Evolutionary conservation across 1,140 invertebrate genomes (phyloP), one percentile per base, ranked within the genome.

Genomic region (Brachionus manjavacas): DNA sequence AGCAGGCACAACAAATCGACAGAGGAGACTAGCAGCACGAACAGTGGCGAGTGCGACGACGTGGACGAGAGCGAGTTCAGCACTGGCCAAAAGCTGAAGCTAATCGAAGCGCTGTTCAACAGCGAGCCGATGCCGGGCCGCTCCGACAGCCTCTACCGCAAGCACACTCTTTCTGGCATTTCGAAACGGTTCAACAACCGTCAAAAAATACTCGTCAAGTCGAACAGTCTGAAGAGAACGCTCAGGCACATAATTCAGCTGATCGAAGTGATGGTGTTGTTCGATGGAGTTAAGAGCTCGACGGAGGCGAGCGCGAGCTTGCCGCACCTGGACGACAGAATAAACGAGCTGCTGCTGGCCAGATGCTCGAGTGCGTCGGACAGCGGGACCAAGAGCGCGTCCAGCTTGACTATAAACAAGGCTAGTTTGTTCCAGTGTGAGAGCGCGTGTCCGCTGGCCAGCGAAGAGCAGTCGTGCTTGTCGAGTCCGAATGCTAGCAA

Each of bases 401-500:
- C 76, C 11, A 55, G 39, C 25, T 28, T 64, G 41, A 20, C 49
- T 4, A 64, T 28, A 3, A 64, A 55, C 16, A 80, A 12, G 28
- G 55, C 14, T 35, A 3, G 25, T 16, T 9, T 31, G 41, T 64
- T 55, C 11, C 12, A 64, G 20, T 41, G 55, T n/a, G 23, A 64
- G 20, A 64, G 55, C 28, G 23, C 12, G 16, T 80, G 76, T 64
- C 76, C 76, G 7, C 20, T 80, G 41, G 76, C 76, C 16, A 80
- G 76, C 28, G 76, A 80, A 39, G 76, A 80, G 28, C 76, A 55
- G 4, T 80, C 76, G 28, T 80, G 55, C 12, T 35, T 80, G 76
- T 80, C 76, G 1, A 80, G 49, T 35, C 76, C 76, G 0, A 80
- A 72, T 39, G 68, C 68, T 6, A 41, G 76, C 39, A 80, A 60